phyloP scores from a whole-genome alignment of 1,140 invertebrate species.

The Matsumurasca onukii region DNA sequence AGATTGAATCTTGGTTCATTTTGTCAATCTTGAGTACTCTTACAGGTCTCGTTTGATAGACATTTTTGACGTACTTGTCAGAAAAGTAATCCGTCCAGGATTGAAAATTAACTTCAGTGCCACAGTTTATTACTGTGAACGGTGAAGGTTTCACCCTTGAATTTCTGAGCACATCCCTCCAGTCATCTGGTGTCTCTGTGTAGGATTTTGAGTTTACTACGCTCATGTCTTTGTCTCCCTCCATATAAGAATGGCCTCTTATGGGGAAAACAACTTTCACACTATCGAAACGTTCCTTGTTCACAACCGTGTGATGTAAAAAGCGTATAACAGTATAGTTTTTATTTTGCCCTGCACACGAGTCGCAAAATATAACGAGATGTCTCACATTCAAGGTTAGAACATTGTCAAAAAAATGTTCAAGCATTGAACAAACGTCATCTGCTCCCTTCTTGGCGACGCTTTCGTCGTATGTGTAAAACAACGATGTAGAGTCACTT shows the following conservation, averaged over 20 bases:
- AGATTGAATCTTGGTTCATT: no score
- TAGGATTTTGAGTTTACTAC: constrained; percentile 34
- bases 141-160: constrained; percentile 26
- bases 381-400: constrained; percentile 25
- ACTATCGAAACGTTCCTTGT: constrained; percentile 29
- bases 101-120: no score
- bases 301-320: constrained; percentile 37
- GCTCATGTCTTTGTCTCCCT: constrained; percentile 35
- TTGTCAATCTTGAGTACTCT: no score
- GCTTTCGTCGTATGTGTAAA: constrained; percentile 39
- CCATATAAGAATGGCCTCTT: constrained; percentile 37
- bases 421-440: constrained; percentile 37
- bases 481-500: constrained; percentile 16
- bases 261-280: constrained; percentile 36
- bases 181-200: constrained; percentile 33
- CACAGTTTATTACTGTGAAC: constrained; percentile 24
- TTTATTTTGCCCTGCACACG: constrained; percentile 33
- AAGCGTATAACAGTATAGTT: constrained; percentile 31
- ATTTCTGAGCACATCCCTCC: constrained; percentile 30
- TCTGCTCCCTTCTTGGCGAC: constrained; percentile 36
- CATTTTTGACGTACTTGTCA: no score
- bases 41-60: no score
- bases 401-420: constrained; percentile 32
- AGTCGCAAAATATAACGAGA: constrained; percentile 37
- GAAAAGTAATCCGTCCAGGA: no score